Base-by-base conservation (phyloP, 2,888 invertebrate species). In the Anarsia innoxiella region DNA sequence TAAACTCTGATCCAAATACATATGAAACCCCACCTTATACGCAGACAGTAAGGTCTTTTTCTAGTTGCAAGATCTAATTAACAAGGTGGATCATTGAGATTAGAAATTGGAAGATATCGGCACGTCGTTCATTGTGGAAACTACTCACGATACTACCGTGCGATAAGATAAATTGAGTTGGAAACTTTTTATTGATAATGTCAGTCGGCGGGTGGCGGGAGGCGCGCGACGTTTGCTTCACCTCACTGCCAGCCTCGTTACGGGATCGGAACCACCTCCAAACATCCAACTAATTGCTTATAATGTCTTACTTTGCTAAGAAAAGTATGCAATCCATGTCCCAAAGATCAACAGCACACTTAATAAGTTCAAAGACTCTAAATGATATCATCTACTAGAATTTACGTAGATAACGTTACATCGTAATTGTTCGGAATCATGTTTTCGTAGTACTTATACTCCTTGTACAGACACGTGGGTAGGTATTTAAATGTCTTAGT, bases 91-190 rank as follows among this genome's bases (percentile, higher is more conserved):
- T 79, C 73, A 79, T 77, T 79, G 66, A 69, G 82, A 84, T 84
- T 82, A 82, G 79, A 80, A 82, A 79, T 79, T 75, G 70, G 71
- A 66, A 74, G 83, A 82, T 83, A 84, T 83, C 80, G 57, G 78
- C 78, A 76, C 80, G 78, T 80, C 80, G 76, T 79, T 77, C 79
- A 82, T 82, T 83, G 80, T 83, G 70, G 71, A 78, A 78, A 82
- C 76, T 78, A 72, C 71, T 78, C 75, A 69, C 65, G 82, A 80
- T 83, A 80, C 78, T 78, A 79, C 68, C 61, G 63, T 55, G 45
- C 56, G 84, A 84, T 84, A 79, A 84, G 84, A 84, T 84, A 80
- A 71, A 76, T 77, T 71, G 68, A 72, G 67, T 72, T 66, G 57
- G 56, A 66, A 71, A 72, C 66, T 74, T 76, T 73, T 75, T 75